Conservation (phyloP, 2,797 vertebrate genomes). For the Valencia hispanica region DNA sequence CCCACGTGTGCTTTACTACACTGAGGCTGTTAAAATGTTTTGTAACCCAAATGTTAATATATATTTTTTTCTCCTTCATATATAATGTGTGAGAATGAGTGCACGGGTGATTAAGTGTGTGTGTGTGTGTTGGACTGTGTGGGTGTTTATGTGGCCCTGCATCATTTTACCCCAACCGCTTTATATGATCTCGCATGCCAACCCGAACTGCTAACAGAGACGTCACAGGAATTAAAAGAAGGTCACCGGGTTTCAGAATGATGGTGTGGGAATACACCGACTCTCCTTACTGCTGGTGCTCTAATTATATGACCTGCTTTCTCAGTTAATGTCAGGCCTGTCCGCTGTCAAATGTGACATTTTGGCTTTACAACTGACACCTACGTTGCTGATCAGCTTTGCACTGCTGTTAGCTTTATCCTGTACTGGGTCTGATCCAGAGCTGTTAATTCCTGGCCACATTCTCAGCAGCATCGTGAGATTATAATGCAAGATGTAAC, state of each 20-base stretch:
- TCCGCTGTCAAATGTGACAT: conserved; percentile 24
- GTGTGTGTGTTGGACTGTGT: conserved; percentile 51
- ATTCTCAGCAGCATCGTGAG: conserved; percentile 69
- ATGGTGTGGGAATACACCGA: conserved; percentile 66
- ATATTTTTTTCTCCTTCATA: conserved; percentile 84
- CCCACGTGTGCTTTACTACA: conserved; percentile 80
- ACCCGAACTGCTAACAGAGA: conserved; percentile 45
- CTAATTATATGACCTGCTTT: conserved; percentile 24
- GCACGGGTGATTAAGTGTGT: conserved; percentile 35
- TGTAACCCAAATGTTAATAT: conserved; percentile 94
- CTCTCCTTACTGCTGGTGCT: conserved; percentile 46
- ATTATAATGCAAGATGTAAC: conserved; percentile 65
- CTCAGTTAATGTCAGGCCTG: conserved; percentile 15
- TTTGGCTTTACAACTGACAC: conserved; percentile 36
- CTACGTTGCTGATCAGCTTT: conserved; percentile 42
- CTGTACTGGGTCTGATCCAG: conserved; percentile 67
- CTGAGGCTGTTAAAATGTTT: conserved; percentile 87
- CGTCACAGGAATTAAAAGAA: conserved; percentile 45
- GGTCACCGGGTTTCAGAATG: conserved; percentile 63
- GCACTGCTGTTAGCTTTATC: conserved; percentile 76
- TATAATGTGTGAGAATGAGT: conserved; percentile 62
- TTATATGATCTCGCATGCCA: conserved; percentile 38
- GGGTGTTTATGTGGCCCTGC: conserved; percentile 53
- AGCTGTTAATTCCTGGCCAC: conserved; percentile 66
- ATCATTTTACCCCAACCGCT: conserved; percentile 50